Evolutionary conservation across 2,113 vertebrate genomes (phyloP).

Genomic region (Pseudorasbora parva): DNA sequence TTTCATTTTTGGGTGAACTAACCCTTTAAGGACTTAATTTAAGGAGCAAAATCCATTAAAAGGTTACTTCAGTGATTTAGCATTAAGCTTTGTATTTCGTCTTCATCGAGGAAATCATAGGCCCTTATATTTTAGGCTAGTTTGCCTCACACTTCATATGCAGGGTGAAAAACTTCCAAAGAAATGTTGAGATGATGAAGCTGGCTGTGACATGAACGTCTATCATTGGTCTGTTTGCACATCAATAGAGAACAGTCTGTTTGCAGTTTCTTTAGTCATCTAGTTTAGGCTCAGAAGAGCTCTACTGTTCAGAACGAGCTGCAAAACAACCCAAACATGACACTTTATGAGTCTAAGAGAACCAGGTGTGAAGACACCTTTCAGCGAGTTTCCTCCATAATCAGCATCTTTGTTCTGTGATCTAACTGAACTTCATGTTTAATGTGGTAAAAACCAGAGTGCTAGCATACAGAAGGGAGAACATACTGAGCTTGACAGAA

Average conservation of each 20-base stretch:
- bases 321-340: neutral
- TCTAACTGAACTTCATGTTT: neutral
- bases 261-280: neutral
- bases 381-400: neutral
- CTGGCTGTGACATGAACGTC: neutral
- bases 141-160: neutral
- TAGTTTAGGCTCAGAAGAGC: neutral
- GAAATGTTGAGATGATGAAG: neutral
- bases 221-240: too few relatives aligned
- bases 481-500: conserved; percentile 98
- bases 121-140: neutral
- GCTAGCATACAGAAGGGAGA: neutral
- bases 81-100: too few relatives aligned
- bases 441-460: neutral
- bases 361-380: neutral
- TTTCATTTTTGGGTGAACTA: too few relatives aligned
- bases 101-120: too few relatives aligned
- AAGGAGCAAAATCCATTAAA: too few relatives aligned
- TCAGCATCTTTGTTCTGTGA: neutral
- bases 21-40: too few relatives aligned
- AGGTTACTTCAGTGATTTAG: too few relatives aligned
- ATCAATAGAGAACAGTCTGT: neutral
- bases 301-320: neutral
- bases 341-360: neutral
- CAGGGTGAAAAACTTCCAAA: neutral